Evolutionary conservation across 2,888 invertebrate species (phyloP).

Genomic region (Myopa tessellatipennis): DNA sequence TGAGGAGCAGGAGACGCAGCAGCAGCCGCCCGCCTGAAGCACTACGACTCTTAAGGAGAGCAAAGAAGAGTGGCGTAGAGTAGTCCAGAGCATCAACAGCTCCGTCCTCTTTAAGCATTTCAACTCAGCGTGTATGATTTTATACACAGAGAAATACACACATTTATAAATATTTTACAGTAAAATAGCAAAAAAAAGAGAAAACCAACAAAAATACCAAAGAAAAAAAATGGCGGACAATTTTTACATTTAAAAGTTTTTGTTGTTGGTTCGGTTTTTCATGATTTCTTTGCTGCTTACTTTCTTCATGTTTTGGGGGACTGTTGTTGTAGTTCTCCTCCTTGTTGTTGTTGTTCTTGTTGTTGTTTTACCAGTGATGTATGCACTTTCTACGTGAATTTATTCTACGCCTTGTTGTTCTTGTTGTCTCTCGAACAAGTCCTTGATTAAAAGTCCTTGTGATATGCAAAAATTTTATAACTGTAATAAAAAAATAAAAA

Average conservation of each 20-base stretch:
- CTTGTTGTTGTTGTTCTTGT: neutral
- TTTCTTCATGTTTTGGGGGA: neutral
- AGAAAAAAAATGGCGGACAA: neutral
- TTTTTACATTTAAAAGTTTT: constrained; percentile 4
- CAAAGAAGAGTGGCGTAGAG: no score
- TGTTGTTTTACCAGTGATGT: constrained; percentile 13
- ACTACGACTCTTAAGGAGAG: neutral
- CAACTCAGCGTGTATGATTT: neutral
- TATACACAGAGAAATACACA: neutral
- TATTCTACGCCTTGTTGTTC: neutral
- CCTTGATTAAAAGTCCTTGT: constrained; percentile 39
- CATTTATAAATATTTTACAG: constrained; percentile 6
- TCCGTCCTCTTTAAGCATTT: neutral
- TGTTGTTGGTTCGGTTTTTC: neutral
- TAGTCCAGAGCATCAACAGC: no score
- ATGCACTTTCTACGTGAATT: constrained; percentile 31
- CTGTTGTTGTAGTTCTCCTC: neutral
- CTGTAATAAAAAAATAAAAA: neutral
- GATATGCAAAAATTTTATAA: constrained; percentile 26
- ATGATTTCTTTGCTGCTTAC: neutral
- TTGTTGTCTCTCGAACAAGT: neutral
- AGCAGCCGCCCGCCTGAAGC: neutral
- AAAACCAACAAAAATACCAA: neutral
- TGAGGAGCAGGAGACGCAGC: neutral
- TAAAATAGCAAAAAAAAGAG: neutral